Base-by-base conservation (phyloP, 1,140 invertebrate genomes). In the Diorhabda sublineata region DNA sequence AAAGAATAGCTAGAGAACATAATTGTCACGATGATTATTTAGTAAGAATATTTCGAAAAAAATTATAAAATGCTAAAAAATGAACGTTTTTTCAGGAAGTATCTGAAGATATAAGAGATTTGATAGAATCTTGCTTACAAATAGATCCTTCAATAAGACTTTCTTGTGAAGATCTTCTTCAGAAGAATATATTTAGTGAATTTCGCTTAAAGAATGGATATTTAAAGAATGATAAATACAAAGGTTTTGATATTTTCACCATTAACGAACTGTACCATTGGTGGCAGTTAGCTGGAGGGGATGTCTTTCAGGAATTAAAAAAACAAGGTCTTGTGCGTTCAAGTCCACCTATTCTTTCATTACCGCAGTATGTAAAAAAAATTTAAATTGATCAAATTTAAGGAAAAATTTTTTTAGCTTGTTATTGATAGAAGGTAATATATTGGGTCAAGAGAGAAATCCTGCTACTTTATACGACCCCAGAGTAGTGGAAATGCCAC, bases 221-320 rank as follows among this genome's bases (percentile, higher is more conserved):
- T 45, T 70, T 69, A 26, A 64, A 56, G 58, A 76, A 71, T 42
- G 73, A 72, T 78, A 64, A 75, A 76, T 70, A 69, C 76, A 58
- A 74, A 78, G 44, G 80, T 76, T 76, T 76, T 74, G 7, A 83
- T 81, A 69, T 78, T 58, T 70, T 79, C 59, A 80, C 78, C 5
- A 71, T 78, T 26, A 75, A 70, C 45, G 78, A 80, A 72, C 85
- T 98, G 3, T 98, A 97, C 82, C 92, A 98, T 82, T 87, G 96
- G 76, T 99, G 97, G 97, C 92, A 94, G 78, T 82, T 98, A 60
- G 92, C 96, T 42, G 97, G 97, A 45, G 96, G 96, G 2, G 96
- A 98, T 84, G 91, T 97, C 58, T 91, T 94, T 68, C 83, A 89
- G 8, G 94, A 97, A 80, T 83, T 99, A 7, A 95, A 94, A 76